Base-by-base conservation (phyloP, 2,797 vertebrate genomes). In the Halcyon badia region DNA sequence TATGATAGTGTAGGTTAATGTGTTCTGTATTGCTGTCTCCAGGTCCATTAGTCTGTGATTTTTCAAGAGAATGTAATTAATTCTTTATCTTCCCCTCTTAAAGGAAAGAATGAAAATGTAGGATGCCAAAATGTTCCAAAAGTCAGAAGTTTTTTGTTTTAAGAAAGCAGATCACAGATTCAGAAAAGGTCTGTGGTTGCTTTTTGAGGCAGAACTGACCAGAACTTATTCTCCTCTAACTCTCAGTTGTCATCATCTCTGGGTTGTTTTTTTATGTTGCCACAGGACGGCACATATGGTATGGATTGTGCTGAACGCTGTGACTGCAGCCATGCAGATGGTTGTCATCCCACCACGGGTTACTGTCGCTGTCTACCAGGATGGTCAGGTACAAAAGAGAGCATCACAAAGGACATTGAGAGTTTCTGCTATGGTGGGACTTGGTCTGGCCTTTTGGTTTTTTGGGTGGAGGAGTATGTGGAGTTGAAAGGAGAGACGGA, bases 241-340 rank as follows among this genome's bases (percentile, higher is more conserved):
- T 85, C 39, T 8, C 20, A 30, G 56, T 57, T 51, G 39, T 35
- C 46, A 2, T 64, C 16, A 76, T 13, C 24, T 84, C n/a, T 57
- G 46, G 4, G 2, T 33, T 22, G 0, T 14, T 56, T 44, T 41
- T 52, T 66, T 56, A 6, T 88, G 16, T 95, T 70, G 56, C 64
- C 87, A 77, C 97, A 99, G 99, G 99, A 99, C 0, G 99, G 99
- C 10, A 99, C 98, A 0, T 99, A 99, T 1, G 99, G 99, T 44
- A 97, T 99, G 97, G 98, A 98, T 87, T 99, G 99, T 68, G 98
- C 96, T 7, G 99, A 99, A 87, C 99, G 99, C 70, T 99, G 99
- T 88, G 99, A 99, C 97, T 99, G 99, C 95, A 99, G 99, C 94
- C 99, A 99, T 9, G 99, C 99, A 0, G 99, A 99, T 1, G 99